Evolutionary conservation across 2,113 vertebrate genomes (phyloP).

Genomic region (Hipposideros armiger): DNA sequence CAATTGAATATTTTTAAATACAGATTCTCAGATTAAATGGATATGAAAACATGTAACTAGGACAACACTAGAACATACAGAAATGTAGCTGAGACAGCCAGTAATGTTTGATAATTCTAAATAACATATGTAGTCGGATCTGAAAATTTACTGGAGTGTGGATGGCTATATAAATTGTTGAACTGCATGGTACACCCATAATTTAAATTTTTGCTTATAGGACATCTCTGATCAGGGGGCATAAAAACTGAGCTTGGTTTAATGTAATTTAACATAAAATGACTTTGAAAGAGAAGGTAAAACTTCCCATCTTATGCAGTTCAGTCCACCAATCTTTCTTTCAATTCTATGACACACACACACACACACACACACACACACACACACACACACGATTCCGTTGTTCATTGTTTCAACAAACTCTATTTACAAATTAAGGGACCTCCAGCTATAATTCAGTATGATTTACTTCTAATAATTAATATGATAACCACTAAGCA

Average conservation of each 20-base stretch:
- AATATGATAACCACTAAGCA: not conserved
- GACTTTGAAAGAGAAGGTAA: not conserved
- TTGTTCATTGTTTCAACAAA: not conserved
- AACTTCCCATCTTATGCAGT: not conserved
- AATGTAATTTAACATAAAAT: not conserved
- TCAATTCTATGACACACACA: not conserved
- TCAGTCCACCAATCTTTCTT: not conserved
- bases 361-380: not conserved
- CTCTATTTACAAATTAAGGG: not conserved
- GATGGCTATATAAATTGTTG: not conserved
- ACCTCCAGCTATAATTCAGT: not conserved
- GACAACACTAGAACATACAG: not conserved
- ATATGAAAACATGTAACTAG: not conserved
- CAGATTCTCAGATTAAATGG: not conserved
- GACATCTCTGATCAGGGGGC: not conserved
- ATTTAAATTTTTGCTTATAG: not conserved
- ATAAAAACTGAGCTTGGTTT: not conserved
- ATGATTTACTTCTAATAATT: not conserved
- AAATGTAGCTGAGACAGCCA: not conserved
- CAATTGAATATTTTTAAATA: constrained; percentile 1
- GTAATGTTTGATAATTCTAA: not conserved
- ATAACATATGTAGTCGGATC: not conserved
- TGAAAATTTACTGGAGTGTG: not conserved
- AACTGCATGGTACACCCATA: not conserved
- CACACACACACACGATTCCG: not conserved